A percentile compares a stretch with the other conserved stretches of the same genome.
Evolutionary conservation across 1,140 invertebrate genomes (phyloP).

Genomic region (Drosophila kohkoa): DNA sequence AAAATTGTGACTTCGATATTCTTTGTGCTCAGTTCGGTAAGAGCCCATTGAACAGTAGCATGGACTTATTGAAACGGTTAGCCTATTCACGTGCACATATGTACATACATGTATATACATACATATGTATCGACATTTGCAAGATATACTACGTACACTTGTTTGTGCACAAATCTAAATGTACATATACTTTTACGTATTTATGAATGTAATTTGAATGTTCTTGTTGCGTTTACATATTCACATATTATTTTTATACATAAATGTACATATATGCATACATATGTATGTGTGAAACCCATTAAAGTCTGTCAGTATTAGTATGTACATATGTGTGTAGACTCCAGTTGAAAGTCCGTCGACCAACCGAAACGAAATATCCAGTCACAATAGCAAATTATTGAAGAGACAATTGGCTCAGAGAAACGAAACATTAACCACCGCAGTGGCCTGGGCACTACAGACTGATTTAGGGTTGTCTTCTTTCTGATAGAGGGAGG

Average conservation of each 20-base stretch:
- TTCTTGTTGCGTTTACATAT: no score
- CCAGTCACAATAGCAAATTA: slow-evolving; percentile 65
- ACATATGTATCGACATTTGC: no score
- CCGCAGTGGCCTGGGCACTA: slow-evolving; percentile 33
- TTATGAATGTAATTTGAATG: no score
- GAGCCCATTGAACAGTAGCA: no score
- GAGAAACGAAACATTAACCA: slow-evolving; percentile 64
- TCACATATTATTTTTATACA: not conserved
- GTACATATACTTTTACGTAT: no score
- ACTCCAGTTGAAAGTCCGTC: slow-evolving; percentile 49
- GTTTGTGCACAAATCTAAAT: no score
- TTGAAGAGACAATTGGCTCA: slow-evolving; percentile 78
- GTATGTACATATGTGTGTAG: slow-evolving; percentile 4
- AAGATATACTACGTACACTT: no score
- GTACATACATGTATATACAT: no score
- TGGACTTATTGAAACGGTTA: no score
- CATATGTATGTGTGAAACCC: slow-evolving; percentile 5
- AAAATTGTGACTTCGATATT: no score
- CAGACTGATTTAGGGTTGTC: slow-evolving; percentile 17
- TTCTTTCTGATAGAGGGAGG: slow-evolving; percentile 55
- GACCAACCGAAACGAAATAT: slow-evolving; percentile 66
- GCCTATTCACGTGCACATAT: no score
- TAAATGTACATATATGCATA: slow-evolving; percentile 9
- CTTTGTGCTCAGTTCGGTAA: no score
- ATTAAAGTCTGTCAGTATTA: not conserved